Evolutionary conservation across 2,888 invertebrate species (phyloP).

Genomic region (Copidosoma aretas): DNA sequence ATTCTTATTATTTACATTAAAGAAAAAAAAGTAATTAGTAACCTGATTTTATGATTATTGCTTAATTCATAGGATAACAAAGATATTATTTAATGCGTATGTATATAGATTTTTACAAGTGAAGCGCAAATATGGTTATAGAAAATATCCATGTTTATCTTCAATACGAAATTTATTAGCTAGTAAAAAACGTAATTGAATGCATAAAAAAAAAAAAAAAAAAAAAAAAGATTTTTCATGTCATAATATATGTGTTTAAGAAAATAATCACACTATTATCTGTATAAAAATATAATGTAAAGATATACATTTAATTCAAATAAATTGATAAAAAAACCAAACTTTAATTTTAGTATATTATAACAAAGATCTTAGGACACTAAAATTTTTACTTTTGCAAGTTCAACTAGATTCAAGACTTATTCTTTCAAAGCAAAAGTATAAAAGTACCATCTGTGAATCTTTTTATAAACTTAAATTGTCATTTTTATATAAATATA

Average conservation of each 20-base stretch:
- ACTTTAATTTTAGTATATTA: slow-evolving; percentile 6
- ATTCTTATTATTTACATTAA: slow-evolving; percentile 20
- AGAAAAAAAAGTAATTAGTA: background rate
- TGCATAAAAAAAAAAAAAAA: too few species aligned
- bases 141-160: background rate
- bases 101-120: background rate
- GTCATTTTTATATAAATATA: slow-evolving; percentile 41
- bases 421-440: slow-evolving; percentile 27
- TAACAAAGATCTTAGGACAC: background rate
- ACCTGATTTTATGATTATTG: background rate
- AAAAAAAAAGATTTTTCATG: too few species aligned
- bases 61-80: slow-evolving; percentile 8
- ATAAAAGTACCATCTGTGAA: slow-evolving; percentile 13
- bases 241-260: background rate
- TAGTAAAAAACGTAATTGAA: too few species aligned
- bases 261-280: background rate
- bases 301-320: background rate
- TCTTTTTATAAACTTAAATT: slow-evolving; percentile 6
- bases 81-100: background rate
- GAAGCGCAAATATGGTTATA: background rate
- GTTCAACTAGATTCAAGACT: slow-evolving; percentile 48
- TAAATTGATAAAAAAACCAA: slow-evolving; percentile 6
- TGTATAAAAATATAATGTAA: background rate
- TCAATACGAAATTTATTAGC: background rate
- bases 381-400: slow-evolving; percentile 9